phyloP scores from a whole-genome alignment of 2,113 vertebrate species.

The Stegostoma tigrinum region DNA sequence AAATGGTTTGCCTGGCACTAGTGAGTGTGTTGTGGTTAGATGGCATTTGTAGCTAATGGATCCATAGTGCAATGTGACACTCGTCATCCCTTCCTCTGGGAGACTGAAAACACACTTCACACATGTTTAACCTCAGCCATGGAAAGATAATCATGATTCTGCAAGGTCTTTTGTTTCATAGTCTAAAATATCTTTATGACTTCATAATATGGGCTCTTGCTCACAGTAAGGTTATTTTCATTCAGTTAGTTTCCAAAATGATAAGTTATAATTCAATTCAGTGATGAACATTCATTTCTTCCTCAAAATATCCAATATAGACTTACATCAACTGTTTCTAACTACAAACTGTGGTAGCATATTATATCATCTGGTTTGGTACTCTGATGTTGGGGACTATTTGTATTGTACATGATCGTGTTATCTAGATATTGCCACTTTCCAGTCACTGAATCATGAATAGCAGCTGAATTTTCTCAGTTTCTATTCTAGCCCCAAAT shows the following conservation, averaged over 20 bases:
- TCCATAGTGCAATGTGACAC: slow-evolving; percentile 61
- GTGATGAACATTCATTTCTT: background rate
- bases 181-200: slow-evolving; percentile 15
- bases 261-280: background rate
- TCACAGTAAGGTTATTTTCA: background rate
- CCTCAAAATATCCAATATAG: background rate
- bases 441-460: background rate
- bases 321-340: background rate
- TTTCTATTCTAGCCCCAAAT: no score
- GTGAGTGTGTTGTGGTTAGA: slow-evolving; percentile 49
- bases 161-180: slow-evolving; percentile 6
- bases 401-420: no score
- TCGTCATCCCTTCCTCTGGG: slow-evolving; percentile 56
- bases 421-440: background rate
- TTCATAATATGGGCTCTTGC: background rate
- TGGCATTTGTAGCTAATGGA: slow-evolving; percentile 67
- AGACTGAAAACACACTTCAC: slow-evolving; percentile 55
- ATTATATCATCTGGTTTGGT: background rate
- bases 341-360: background rate
- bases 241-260: background rate
- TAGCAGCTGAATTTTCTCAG: background rate
- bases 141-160: slow-evolving; percentile 32
- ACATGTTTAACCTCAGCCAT: slow-evolving; percentile 56
- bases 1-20: slow-evolving; percentile 55
- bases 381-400: background rate